Percentiles rank a stretch among this genome's conserved stretches.
Conservation (phyloP, 1,140 invertebrate species). For the Pseudobourletiella spinata region DNA sequence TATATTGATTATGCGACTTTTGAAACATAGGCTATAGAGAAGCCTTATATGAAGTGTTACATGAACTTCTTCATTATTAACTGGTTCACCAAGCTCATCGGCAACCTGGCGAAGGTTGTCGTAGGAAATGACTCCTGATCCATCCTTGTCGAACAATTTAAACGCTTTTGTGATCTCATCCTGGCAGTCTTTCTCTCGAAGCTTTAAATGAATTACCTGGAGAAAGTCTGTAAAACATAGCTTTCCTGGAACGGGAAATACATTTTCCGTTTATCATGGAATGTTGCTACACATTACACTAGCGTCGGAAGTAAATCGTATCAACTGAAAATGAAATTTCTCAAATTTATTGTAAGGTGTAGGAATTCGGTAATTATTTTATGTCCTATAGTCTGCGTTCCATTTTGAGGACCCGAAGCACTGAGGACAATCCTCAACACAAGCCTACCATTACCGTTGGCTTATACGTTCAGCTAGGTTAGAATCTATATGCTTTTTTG, state of each 20-base stretch:
- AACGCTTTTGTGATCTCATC: conserved; percentile 98
- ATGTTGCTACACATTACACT: too few relatives aligned
- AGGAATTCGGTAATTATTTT: too few relatives aligned
- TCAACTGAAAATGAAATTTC: too few relatives aligned
- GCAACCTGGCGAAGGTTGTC: conserved; percentile 89
- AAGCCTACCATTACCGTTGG: too few relatives aligned
- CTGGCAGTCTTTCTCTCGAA: conserved; percentile 89
- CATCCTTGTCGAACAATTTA: conserved; percentile 86
- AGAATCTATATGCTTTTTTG: too few relatives aligned
- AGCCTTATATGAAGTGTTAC: conserved; percentile 36
- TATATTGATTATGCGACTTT: background rate
- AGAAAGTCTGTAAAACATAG: conserved; percentile 86
- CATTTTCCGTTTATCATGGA: too few relatives aligned
- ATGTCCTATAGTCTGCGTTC: too few relatives aligned
- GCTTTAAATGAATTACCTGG: conserved; percentile 82
- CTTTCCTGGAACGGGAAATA: conserved; percentile 48
- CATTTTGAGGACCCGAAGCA: too few relatives aligned
- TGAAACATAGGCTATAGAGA: background rate
- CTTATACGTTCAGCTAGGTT: too few relatives aligned
- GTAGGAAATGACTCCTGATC: conserved; percentile 89
- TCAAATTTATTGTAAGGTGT: too few relatives aligned
- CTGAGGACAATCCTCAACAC: too few relatives aligned
- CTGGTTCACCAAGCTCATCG: conserved; percentile 83
- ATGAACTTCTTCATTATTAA: conserved; percentile 86
- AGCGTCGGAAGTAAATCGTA: too few relatives aligned